Conservation (phyloP, 2,888 invertebrate genomes). For the Cerastis rubricosa region DNA sequence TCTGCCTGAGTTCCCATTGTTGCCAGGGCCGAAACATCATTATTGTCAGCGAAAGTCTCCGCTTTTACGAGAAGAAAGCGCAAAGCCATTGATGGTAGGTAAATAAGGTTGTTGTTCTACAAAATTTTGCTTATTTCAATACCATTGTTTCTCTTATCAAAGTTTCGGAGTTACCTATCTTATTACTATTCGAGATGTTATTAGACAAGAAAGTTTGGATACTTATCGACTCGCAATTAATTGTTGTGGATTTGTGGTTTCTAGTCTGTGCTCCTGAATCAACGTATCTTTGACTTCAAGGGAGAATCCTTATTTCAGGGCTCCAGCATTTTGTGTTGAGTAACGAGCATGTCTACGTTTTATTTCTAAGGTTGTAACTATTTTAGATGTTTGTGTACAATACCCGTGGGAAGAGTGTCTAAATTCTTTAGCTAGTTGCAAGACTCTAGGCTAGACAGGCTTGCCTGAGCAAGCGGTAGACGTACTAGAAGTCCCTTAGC, state of each 20-base stretch:
- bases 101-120: slow-evolving; percentile 75
- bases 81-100: slow-evolving; percentile 78
- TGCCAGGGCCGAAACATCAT: slow-evolving; percentile 79
- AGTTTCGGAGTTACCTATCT: slow-evolving; percentile 65
- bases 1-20: slow-evolving; percentile 76
- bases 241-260: slow-evolving; percentile 62
- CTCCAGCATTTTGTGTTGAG: slow-evolving; percentile 9
- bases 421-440: slow-evolving; percentile 30
- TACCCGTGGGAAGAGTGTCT: neutral
- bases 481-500: neutral
- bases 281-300: slow-evolving; percentile 40
- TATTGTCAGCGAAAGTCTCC: slow-evolving; percentile 81
- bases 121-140: slow-evolving; percentile 72
- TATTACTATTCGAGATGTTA: slow-evolving; percentile 61
- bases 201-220: slow-evolving; percentile 65
- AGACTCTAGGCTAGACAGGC: slow-evolving; percentile 2
- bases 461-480: neutral
- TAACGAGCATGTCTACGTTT: slow-evolving; percentile 3
- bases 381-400: slow-evolving; percentile 4
- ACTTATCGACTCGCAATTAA: slow-evolving; percentile 64
- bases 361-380: slow-evolving; percentile 11
- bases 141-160: slow-evolving; percentile 67
- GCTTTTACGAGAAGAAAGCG: slow-evolving; percentile 81
- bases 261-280: slow-evolving; percentile 32
- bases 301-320: slow-evolving; percentile 19